A percentile compares a stretch with the other conserved stretches of the same genome.
These are phyloP conservation scores for Oryzias dopingdopingensis DNA, from an alignment of 2,797 vertebrate species.

Conservation along the genomic window DNA sequence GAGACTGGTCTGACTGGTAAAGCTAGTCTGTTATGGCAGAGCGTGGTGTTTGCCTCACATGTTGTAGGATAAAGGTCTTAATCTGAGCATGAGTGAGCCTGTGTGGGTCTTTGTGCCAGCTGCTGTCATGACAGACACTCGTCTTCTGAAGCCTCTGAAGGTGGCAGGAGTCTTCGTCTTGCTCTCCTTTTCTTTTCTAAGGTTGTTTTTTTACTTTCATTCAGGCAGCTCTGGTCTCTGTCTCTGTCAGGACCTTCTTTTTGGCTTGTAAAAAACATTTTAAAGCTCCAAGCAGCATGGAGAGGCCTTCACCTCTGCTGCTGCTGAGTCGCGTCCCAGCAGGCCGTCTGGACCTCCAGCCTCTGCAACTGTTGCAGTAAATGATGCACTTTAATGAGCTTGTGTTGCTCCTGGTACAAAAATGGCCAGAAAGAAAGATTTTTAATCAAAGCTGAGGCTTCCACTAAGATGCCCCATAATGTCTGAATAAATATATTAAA, in stretches of 20 bases:
- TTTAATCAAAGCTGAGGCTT: too few species aligned
- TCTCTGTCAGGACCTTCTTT: slow-evolving; percentile 11
- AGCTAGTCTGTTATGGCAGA: slow-evolving; percentile 2
- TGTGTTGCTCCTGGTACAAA: too few species aligned
- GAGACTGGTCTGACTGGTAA: slow-evolving; percentile 15
- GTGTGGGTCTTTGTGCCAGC: slow-evolving; percentile 18
- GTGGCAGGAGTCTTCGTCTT: slow-evolving; percentile 45
- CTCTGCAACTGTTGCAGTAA: too few species aligned
- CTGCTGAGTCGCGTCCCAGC: too few species aligned
- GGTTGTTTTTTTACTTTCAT: slow-evolving; percentile 23
- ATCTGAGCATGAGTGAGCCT: slow-evolving; percentile 26
- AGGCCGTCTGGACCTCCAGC: too few species aligned
- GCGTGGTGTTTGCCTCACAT: slow-evolving; percentile 31
- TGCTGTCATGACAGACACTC: slow-evolving; percentile 43
- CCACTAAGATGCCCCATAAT: too few species aligned
- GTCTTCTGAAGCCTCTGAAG: slow-evolving; percentile 49
- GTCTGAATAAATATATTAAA: too few species aligned
- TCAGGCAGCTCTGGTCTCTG: slow-evolving; percentile 18
- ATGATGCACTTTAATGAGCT: too few species aligned
- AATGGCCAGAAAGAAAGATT: too few species aligned
- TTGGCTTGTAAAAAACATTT: slow-evolving; percentile 1
- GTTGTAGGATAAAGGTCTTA: slow-evolving; percentile 32
- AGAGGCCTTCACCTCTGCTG: too few species aligned
- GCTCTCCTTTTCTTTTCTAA: not conserved
- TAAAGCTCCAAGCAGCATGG: too few species aligned